phyloP scores from a whole-genome alignment of 2,888 invertebrate species.

The Stramonita haemastoma region DNA sequence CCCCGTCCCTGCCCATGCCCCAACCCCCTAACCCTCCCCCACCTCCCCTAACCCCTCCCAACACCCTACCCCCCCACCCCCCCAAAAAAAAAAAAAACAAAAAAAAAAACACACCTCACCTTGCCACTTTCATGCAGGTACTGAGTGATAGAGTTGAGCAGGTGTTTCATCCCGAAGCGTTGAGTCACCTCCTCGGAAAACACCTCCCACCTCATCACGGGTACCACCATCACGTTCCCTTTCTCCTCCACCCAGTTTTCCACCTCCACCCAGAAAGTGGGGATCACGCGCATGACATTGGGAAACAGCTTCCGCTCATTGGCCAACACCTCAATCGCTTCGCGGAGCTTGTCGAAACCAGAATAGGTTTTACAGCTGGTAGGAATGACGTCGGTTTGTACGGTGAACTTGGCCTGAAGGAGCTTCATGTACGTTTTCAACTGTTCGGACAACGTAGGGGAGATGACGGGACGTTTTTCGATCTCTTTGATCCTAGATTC shows the following conservation, averaged over 20 bases:
- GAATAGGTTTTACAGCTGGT: constrained; percentile 62
- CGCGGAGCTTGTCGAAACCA: constrained; percentile 67
- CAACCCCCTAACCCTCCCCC: no score
- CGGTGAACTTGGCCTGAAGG: constrained; percentile 65
- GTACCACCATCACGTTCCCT: constrained; percentile 69
- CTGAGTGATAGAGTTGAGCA: constrained; percentile 68
- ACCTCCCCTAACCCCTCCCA: no score
- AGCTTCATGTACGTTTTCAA: constrained; percentile 70
- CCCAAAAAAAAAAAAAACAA: no score
- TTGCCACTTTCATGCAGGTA: constrained; percentile 75
- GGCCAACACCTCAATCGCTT: constrained; percentile 66
- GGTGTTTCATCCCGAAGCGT: constrained; percentile 74
- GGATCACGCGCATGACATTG: constrained; percentile 70
- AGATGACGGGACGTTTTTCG: constrained; percentile 69
- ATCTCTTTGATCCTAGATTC: constrained; percentile 69
- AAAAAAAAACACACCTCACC: constrained; percentile 47
- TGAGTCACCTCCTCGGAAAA: constrained; percentile 66
- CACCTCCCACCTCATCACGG: constrained; percentile 69
- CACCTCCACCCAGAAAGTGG: constrained; percentile 75
- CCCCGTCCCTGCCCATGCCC: not conserved
- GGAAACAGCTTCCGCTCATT: constrained; percentile 68
- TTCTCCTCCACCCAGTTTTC: constrained; percentile 57
- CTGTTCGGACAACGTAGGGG: constrained; percentile 72
- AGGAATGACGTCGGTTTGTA: constrained; percentile 68
- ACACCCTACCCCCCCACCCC: no score